A percentile compares a stretch with the other conserved stretches of the same genome.
These are phyloP conservation scores for Mesitornis unicolor DNA, from an alignment of 2,113 vertebrate species.

Conservation along the genomic window DNA sequence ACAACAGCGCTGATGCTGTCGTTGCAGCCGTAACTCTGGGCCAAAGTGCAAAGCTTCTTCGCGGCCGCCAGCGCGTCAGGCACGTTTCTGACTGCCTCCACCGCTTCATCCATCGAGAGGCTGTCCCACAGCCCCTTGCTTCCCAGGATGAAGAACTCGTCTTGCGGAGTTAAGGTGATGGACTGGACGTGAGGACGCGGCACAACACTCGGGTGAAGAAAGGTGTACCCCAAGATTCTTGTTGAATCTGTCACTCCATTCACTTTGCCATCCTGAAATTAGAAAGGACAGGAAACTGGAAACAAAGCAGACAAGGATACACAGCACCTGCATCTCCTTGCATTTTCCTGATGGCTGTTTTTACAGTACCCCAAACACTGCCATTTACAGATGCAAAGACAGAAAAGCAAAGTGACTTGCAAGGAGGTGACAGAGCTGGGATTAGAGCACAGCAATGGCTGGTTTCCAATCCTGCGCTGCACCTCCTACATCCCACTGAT, in stretches of 20 bases:
- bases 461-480: not conserved
- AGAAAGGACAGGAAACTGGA: not conserved
- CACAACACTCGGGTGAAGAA: constrained; percentile 92
- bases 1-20: constrained; percentile 94
- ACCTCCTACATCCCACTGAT: not conserved
- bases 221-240: constrained; percentile 95
- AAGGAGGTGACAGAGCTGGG: not conserved
- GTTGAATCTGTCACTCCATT: constrained; percentile 97
- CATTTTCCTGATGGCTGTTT: not conserved
- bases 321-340: not conserved
- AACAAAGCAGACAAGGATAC: not conserved
- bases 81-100: constrained; percentile 89
- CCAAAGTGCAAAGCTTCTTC: constrained; percentile 95
- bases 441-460: not conserved
- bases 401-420: not conserved
- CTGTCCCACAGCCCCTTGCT: constrained; percentile 94
- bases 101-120: constrained; percentile 84
- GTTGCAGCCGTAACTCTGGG: constrained; percentile 93
- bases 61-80: constrained; percentile 90
- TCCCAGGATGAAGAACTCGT: constrained; percentile 96
- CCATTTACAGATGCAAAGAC: not conserved
- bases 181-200: constrained; percentile 92
- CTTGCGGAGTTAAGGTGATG: constrained; percentile 88
- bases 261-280: constrained; percentile 92
- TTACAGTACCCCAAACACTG: not conserved